Base-by-base conservation (phyloP, 2,113 vertebrate genomes). In the Petroica traversi region DNA sequence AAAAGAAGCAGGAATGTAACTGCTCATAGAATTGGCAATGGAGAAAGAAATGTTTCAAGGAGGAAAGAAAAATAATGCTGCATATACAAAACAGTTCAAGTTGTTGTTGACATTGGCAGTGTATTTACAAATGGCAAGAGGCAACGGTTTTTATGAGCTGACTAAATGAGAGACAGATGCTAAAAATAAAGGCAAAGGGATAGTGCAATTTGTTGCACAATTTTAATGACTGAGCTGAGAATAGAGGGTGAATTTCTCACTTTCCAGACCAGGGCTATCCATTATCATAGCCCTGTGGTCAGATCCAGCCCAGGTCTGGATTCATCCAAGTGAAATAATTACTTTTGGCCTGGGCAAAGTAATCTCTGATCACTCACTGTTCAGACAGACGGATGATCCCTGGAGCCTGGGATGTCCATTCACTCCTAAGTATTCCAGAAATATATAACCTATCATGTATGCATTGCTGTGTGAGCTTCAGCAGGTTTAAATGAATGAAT, bases 81-180 rank as follows among this genome's bases (percentile, higher is more conserved):
- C 5, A 8, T 91, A 79, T 59, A 49, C 46, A 1, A 66, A 89
- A 95, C 67, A 40, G 43, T 88, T 94, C 17, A 93, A 79, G 49
- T 93, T 91, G 67, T 75, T 89, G 80, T 93, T 92, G 94, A 85
- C 19, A 19, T 79, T 96, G 94, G 84, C 87, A n/a, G 19, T 69
- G 46, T 58, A 41, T 73, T 88, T 66, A 71, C 34, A 90, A 79
- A 85, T 85, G 71, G 87, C 92, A 89, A 89, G 74, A 93, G 54
- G 87, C 77, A 73, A 8, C 17, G 4, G 36, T 49, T 94, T 92
- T 92, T 90, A 72, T 89, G 67, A 95, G 82, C 74, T 85, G 69
- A 69, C 78, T 92, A 94, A 95, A 92, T 85, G 59, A 90, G 74
- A 91, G 34, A 80, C 92, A 97, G 88, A 97, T 95, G 74, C 88